Percentiles rank a stretch among this genome's conserved stretches.
phyloP scores from a whole-genome alignment of 2,888 invertebrate species.

The Pollenia angustigena region DNA sequence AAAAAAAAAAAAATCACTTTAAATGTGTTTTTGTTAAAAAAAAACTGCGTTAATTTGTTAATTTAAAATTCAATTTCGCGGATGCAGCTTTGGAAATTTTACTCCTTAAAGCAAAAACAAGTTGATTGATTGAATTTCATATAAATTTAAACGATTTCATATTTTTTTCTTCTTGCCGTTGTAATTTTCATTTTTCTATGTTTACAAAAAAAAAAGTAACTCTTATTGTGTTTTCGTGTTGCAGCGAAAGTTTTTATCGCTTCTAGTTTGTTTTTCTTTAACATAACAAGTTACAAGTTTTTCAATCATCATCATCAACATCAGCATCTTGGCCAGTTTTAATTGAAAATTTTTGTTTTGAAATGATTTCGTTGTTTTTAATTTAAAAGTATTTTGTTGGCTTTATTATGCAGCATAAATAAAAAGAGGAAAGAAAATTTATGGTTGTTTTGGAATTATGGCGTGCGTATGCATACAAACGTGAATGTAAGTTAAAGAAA shows the following conservation, averaged over 20 bases:
- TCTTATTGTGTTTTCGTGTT: conserved; percentile 30
- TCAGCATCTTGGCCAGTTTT: conserved; percentile 53
- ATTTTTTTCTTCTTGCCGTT: conserved; percentile 1
- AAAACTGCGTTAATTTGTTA: not conserved
- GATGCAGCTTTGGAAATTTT: conserved; percentile 13
- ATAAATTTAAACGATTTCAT: conserved; percentile 53
- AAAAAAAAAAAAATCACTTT: not conserved
- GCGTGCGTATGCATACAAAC: conserved; percentile 1
- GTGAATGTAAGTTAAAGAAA: conserved; percentile 48
- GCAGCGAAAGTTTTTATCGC: conserved; percentile 63
- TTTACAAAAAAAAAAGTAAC: conserved; percentile 11
- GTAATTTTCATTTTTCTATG: conserved; percentile 8
- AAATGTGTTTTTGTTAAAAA: not conserved
- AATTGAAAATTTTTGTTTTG: conserved; percentile 43
- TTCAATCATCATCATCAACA: conserved; percentile 2
- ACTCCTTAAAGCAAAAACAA: conserved; percentile 38
- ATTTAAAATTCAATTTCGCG: conserved; percentile 29
- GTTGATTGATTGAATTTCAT: conserved; percentile 46
- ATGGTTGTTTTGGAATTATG: conserved; percentile 9
- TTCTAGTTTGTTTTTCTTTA: conserved; percentile 8
- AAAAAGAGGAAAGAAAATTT: conserved; percentile 6
- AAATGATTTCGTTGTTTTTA: conserved; percentile 14
- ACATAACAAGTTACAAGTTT: conserved; percentile 41
- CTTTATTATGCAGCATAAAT: not conserved
- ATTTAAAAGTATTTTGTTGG: not conserved